phyloP scores from a whole-genome alignment of 1,140 invertebrate genomes.

The Zaprionus capensis region DNA sequence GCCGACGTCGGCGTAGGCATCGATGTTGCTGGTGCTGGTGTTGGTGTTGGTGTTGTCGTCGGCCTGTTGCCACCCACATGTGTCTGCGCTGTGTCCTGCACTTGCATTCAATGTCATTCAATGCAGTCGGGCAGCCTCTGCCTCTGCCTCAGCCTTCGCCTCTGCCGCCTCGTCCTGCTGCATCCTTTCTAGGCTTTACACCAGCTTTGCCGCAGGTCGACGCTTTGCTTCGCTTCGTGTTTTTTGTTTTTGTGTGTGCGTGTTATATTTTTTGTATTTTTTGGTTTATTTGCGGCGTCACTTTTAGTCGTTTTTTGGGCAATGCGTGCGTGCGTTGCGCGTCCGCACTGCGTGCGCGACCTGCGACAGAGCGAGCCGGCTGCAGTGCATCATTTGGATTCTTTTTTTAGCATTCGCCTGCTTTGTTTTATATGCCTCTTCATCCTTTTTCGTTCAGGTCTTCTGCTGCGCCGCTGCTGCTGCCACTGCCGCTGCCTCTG shows the following conservation, averaged over 20 bases:
- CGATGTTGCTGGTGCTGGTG: not conserved
- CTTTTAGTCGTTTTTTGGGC: slow-evolving; percentile 48
- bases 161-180: not conserved
- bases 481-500: not conserved
- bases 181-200: slow-evolving; percentile 42
- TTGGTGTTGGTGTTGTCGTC: slow-evolving; percentile 5
- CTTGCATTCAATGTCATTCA: slow-evolving; percentile 70
- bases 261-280: slow-evolving; percentile 20
- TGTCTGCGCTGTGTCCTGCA: slow-evolving; percentile 12
- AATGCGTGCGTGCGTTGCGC: slow-evolving; percentile 44
- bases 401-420: slow-evolving; percentile 45
- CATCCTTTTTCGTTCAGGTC: slow-evolving; percentile 10
- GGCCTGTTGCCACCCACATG: slow-evolving; percentile 36
- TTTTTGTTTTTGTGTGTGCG: slow-evolving; percentile 35
- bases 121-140: slow-evolving; percentile 32
- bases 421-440: slow-evolving; percentile 49
- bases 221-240: slow-evolving; percentile 33
- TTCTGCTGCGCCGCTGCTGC: slow-evolving; percentile 10
- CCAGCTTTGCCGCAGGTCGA: slow-evolving; percentile 33
- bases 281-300: slow-evolving; percentile 25
- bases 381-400: slow-evolving; percentile 50
- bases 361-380: slow-evolving; percentile 59
- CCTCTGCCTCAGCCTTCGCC: not conserved
- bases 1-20: slow-evolving; percentile 1
- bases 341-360: slow-evolving; percentile 18